Base-by-base conservation (phyloP, 2,888 invertebrate species). In the Hymenopus coronatus region DNA sequence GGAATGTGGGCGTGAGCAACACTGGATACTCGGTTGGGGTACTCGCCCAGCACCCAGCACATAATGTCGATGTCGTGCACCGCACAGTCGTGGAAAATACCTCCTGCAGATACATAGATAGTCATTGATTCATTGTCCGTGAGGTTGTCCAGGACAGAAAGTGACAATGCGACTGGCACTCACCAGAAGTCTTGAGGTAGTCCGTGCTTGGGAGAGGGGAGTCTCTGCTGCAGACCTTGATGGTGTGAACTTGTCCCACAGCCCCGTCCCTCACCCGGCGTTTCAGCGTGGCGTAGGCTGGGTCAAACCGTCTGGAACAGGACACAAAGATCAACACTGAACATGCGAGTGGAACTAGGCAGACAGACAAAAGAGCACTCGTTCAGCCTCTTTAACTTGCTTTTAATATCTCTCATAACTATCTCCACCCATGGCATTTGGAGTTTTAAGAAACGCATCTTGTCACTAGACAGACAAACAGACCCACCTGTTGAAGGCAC, bases 41-140 rank as follows among this genome's bases (percentile, higher is more conserved):
- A 94, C 92, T 96, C 96, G 0, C 95, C 95, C 40, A 96, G 92
- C 70, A 96, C 92, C 95, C 95, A 96, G 89, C 95, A 95, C 12
- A 95, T 92, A 92, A 96, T 94, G 91, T 96, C 96, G 89, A 96
- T 94, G 92, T 96, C 96, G 91, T 96, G 96, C 2, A 96, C 96
- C 89, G 95, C 93, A 91, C 96, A 95, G 92, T 96, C 96, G 90
- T 96, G 95, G 92, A 96, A 96, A 81, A 96, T 95, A 25, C 96
- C 96, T 91, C 96, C 96, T 94, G 90, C 54, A 3, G 25, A 15
- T 0, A 15, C 20, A 15, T 14, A 54, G 0, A 6, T 0, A 70
- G 25, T 20, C 20, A 70, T 20, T 20, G 2, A 15, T 8, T 54
- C 54, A 15, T 54, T 4, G 20, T 20, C 6, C 15, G 2, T 3